Percentiles rank a stretch among this genome's conserved stretches.
phyloP scores from a whole-genome alignment of 1,140 invertebrate genomes.

The Hyles euphorbiae region DNA sequence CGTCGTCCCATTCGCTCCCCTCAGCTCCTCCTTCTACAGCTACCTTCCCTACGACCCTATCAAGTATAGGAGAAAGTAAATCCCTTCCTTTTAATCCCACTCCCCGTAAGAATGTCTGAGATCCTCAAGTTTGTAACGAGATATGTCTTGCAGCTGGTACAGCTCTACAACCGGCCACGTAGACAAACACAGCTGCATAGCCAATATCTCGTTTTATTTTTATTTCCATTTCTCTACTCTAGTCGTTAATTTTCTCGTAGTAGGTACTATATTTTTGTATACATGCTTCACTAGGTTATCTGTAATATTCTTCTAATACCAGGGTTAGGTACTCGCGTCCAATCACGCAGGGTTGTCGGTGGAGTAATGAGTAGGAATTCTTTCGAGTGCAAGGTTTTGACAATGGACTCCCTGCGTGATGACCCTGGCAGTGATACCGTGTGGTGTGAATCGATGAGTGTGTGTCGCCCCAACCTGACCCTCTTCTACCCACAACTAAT shows the following conservation, averaged over 20 bases:
- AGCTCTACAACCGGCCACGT: constrained; percentile 61
- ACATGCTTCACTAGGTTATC: constrained; percentile 31
- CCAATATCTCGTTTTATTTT: constrained; percentile 13
- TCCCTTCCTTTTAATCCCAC: constrained; percentile 18
- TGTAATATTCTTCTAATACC: constrained; percentile 24
- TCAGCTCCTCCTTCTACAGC: constrained; percentile 79
- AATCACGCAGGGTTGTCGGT: constrained; percentile 16
- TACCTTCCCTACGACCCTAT: constrained; percentile 74
- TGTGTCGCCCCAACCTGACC: constrained; percentile 32
- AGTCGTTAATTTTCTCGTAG: constrained; percentile 35
- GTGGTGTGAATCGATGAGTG: constrained; percentile 16
- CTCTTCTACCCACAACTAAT: constrained; percentile 29
- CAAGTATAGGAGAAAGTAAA: constrained; percentile 59
- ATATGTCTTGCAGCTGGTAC: constrained; percentile 18
- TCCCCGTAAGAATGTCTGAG: constrained; percentile 37
- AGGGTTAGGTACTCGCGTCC: constrained; percentile 49
- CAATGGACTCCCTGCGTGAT: constrained; percentile 14
- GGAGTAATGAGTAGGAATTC: constrained; percentile 4
- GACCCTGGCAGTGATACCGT: constrained; percentile 16
- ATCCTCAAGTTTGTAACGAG: constrained; percentile 8
- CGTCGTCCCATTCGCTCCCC: constrained; percentile 75
- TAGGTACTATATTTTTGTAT: constrained; percentile 47
- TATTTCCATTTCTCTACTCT: no score
- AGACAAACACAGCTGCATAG: constrained; percentile 33
- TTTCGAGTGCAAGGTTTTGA: background rate